phyloP scores from a whole-genome alignment of 2,113 vertebrate species.

The Alectura lathami region DNA sequence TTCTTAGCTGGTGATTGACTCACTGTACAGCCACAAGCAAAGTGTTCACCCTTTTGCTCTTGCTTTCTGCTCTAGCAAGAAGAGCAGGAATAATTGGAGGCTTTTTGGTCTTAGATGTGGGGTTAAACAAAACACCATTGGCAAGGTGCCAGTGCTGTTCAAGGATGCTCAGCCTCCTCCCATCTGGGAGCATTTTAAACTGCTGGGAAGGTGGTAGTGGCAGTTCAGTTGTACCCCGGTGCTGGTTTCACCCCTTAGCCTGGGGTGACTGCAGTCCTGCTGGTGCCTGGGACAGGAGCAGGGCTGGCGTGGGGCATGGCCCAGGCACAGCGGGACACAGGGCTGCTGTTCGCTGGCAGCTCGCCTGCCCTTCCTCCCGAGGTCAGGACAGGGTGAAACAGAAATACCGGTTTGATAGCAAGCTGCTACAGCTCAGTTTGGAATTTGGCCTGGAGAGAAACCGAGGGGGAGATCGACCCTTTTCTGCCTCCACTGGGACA shows the following conservation, averaged over 20 bases:
- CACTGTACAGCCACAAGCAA: neutral
- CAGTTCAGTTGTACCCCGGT: neutral
- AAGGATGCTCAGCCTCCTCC: neutral
- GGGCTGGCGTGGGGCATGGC: neutral
- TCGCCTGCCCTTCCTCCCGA: neutral
- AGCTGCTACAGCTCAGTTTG: neutral
- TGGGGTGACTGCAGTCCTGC: neutral
- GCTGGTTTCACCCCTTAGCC: neutral
- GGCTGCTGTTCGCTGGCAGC: neutral
- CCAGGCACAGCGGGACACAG: neutral
- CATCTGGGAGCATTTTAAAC: neutral
- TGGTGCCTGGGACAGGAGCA: fast-evolving
- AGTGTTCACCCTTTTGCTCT: neutral
- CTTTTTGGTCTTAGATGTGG: neutral
- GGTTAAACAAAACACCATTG: neutral
- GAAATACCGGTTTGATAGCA: neutral
- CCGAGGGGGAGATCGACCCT: fast-evolving
- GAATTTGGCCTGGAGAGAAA: neutral
- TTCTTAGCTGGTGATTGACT: neutral
- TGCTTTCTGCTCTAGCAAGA: neutral
- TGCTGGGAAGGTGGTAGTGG: neutral
- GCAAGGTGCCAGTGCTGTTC: neutral
- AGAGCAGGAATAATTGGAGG: neutral
- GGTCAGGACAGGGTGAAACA: neutral
- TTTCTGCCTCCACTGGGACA: neutral